Evolutionary conservation across 2,888 invertebrate genomes (phyloP).

Genomic region (Tricholauxania praeusta): DNA sequence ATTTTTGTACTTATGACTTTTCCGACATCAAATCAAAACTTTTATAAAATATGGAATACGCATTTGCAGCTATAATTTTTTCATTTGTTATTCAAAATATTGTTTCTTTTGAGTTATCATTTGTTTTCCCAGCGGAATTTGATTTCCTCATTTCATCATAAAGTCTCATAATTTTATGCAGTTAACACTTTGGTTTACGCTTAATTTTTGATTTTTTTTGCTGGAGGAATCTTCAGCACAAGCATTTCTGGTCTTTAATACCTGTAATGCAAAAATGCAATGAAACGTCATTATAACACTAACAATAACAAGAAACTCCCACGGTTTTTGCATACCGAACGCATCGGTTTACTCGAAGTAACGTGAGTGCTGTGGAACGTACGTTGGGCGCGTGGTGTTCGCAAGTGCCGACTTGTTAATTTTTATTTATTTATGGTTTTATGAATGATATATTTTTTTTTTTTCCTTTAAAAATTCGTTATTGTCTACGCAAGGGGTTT

Average conservation of each 20-base stretch:
- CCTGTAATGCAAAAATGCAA: neutral
- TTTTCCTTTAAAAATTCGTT: no score
- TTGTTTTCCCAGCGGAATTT: neutral
- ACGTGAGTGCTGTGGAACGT: no score
- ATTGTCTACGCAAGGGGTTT: no score
- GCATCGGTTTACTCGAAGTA: no score
- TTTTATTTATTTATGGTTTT: no score
- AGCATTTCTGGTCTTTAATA: conserved; percentile 14
- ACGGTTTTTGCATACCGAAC: conserved; percentile 5
- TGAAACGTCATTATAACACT: no score
- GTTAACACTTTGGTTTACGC: neutral
- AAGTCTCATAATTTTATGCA: conserved; percentile 12
- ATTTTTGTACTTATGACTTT: no score
- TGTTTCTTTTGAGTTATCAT: neutral
- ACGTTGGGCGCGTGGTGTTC: conserved; percentile 9
- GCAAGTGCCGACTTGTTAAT: neutral
- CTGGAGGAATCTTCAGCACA: neutral
- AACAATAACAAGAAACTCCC: neutral
- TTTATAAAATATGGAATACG: no score
- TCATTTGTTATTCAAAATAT: neutral
- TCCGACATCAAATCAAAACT: no score
- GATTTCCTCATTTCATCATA: conserved; percentile 22
- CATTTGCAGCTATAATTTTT: no score
- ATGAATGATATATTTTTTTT: no score
- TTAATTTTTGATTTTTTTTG: neutral